phyloP scores from a whole-genome alignment of 2,888 invertebrate genomes.

The Scaptomyza parva region DNA sequence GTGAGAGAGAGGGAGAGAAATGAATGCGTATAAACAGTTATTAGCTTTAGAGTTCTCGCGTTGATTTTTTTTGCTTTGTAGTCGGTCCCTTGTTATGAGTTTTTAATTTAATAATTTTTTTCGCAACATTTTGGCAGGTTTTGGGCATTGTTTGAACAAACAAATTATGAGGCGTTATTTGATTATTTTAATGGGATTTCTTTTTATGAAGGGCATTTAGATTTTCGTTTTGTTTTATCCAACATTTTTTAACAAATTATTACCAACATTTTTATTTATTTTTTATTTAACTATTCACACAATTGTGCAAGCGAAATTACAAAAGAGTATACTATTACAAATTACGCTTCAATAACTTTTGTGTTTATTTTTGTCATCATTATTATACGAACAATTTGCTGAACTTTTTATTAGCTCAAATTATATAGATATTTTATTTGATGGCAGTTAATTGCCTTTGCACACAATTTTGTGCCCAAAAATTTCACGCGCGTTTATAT shows the following conservation, averaged over 20 bases:
- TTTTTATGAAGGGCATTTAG: not conserved
- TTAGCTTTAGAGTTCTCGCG: constrained; percentile 39
- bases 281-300: constrained; percentile 11
- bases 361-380: constrained; percentile 30
- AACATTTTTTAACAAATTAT: not conserved
- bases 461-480: constrained; percentile 26
- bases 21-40: constrained; percentile 13
- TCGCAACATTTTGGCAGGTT: constrained; percentile 7
- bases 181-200: not conserved
- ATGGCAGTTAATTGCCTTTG: constrained; percentile 50
- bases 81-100: constrained; percentile 10
- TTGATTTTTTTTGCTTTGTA: constrained; percentile 20
- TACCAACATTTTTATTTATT: constrained; percentile 5
- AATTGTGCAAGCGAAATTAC: constrained; percentile 39
- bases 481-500: constrained; percentile 25
- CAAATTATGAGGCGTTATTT: constrained; percentile 17
- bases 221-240: constrained; percentile 1
- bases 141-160: constrained; percentile 7
- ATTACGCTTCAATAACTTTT: constrained; percentile 33
- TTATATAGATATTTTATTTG: constrained; percentile 45
- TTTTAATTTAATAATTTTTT: constrained; percentile 30
- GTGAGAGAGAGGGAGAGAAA: constrained; percentile 10
- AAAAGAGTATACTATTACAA: constrained; percentile 19
- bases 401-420: constrained; percentile 48
- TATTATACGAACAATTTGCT: constrained; percentile 38